phyloP scores from a whole-genome alignment of 2,888 invertebrate species.

The Tineola bisselliella region DNA sequence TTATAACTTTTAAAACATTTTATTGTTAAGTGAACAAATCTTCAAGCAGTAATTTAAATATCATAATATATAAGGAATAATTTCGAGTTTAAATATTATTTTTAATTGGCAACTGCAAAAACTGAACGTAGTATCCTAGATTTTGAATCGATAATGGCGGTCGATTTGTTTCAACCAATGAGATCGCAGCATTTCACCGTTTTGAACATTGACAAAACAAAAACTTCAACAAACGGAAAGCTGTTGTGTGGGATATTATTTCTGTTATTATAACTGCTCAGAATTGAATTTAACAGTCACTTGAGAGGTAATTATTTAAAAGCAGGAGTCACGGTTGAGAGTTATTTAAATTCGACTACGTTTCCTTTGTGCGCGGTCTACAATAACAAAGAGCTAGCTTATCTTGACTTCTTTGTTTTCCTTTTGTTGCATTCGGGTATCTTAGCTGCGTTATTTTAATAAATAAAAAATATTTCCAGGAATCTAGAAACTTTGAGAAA shows the following conservation, averaged over 20 bases:
- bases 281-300: background rate
- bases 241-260: background rate
- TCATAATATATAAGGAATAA: background rate
- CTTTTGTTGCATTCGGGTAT: background rate
- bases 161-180: constrained; percentile 51
- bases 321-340: background rate
- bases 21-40: too few species aligned
- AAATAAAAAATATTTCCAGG: background rate
- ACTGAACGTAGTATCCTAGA: background rate
- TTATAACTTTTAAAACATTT: too few species aligned
- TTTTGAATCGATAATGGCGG: constrained; percentile 25
- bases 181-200: constrained; percentile 28
- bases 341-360: background rate
- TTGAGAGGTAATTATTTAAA: background rate
- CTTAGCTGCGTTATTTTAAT: background rate
- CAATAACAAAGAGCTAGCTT: background rate
- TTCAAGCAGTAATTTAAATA: too few species aligned
- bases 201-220: constrained; percentile 19
- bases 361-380: background rate
- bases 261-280: background rate
- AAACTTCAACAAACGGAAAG: background rate
- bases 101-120: background rate
- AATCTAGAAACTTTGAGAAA: background rate
- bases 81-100: background rate
- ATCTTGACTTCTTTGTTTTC: background rate